A percentile compares a stretch with the other conserved stretches of the same genome.
Conservation (phyloP, 2,888 invertebrate species). For the Diaperis boleti region DNA sequence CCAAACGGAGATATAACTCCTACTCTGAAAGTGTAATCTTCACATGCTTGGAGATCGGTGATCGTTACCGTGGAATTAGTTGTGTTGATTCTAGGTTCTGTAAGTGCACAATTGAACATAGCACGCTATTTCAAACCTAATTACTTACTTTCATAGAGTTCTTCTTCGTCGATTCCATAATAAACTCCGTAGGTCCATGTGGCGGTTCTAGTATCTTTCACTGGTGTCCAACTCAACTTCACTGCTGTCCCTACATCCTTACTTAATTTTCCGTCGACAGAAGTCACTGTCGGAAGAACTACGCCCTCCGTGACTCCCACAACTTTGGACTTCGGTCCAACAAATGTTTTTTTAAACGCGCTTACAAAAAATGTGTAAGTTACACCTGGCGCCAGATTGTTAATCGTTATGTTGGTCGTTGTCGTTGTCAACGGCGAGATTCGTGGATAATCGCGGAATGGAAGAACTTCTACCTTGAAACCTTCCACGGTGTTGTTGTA, state of each 20-base stretch:
- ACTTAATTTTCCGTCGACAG: conserved; percentile 67
- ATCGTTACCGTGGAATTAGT: conserved; percentile 70
- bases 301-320: conserved; percentile 67
- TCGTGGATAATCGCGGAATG: conserved; percentile 71
- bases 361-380: conserved; percentile 73
- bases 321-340: conserved; percentile 69
- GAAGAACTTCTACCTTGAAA: conserved; percentile 57
- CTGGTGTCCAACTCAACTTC: conserved; percentile 76
- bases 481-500: conserved; percentile 60
- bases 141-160: conserved; percentile 72
- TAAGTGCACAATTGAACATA: neutral
- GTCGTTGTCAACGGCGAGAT: conserved; percentile 66
- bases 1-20: conserved; percentile 76
- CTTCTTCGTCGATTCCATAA: conserved; percentile 73
- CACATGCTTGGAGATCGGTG: conserved; percentile 77
- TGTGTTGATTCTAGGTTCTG: conserved; percentile 68
- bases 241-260: conserved; percentile 73
- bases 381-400: conserved; percentile 65
- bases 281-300: conserved; percentile 67
- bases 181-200: conserved; percentile 79
- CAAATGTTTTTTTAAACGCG: conserved; percentile 71
- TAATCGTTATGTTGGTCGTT: conserved; percentile 61
- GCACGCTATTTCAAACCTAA: neutral
- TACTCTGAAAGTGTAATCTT: conserved; percentile 79
- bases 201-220: conserved; percentile 70